phyloP scores from a whole-genome alignment of 2,888 invertebrate species.

The Protophormia terraenovae region DNA sequence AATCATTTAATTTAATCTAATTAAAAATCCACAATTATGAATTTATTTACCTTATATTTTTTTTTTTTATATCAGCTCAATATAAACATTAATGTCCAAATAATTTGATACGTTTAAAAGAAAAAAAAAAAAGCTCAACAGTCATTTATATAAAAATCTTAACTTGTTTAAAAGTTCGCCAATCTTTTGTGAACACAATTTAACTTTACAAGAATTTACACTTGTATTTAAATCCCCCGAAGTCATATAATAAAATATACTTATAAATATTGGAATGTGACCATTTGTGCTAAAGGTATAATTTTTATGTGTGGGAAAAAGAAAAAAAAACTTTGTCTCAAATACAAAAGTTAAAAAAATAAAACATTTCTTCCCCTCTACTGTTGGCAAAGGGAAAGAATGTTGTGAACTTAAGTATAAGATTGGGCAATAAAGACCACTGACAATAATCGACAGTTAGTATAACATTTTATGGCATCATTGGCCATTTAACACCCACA shows the following conservation, averaged over 20 bases:
- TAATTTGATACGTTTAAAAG: too few species aligned
- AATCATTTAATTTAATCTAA: too few species aligned
- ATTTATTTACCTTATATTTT: too few species aligned
- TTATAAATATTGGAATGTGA: neutral
- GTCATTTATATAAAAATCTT: constrained; percentile 15
- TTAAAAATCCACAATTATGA: too few species aligned
- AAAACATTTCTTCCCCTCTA: neutral
- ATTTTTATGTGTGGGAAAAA: constrained; percentile 10
- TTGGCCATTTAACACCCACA: constrained; percentile 69
- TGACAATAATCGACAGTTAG: constrained; percentile 64
- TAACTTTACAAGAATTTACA: constrained; percentile 42
- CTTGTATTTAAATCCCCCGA: constrained; percentile 18
- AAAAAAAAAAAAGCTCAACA: neutral
- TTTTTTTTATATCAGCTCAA: neutral
- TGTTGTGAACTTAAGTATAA: constrained; percentile 12
- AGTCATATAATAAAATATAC: constrained; percentile 33
- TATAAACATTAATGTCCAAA: neutral
- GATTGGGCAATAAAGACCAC: constrained; percentile 36
- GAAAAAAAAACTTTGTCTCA: constrained; percentile 5
- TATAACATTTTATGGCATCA: constrained; percentile 71
- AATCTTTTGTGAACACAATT: constrained; percentile 47
- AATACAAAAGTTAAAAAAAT: neutral
- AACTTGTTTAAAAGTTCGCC: constrained; percentile 45
- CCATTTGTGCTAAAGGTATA: neutral
- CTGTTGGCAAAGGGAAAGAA: neutral